Conservation (phyloP, 2,888 invertebrate genomes). For the Agrochola macilenta region DNA sequence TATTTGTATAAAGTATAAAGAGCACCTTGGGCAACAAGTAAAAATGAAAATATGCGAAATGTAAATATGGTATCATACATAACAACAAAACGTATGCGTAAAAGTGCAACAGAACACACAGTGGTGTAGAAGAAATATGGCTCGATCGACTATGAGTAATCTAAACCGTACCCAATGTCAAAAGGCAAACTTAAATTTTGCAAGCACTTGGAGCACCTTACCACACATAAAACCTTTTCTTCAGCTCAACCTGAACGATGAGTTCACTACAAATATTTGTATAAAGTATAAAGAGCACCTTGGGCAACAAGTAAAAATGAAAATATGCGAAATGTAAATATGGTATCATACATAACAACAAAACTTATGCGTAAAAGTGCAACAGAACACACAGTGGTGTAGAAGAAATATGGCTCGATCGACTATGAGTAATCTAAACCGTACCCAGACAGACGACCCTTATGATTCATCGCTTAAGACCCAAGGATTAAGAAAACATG, state of each 20-base stretch:
- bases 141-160: conserved; percentile 72
- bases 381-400: conserved; percentile 40
- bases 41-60: conserved; percentile 54
- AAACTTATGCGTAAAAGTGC: conserved; percentile 29
- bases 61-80: conserved; percentile 37
- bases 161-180: conserved; percentile 67
- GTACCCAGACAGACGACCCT: conserved; percentile 68
- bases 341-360: conserved; percentile 17
- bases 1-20: conserved; percentile 46
- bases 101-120: conserved; percentile 45
- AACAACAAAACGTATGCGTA: conserved; percentile 8
- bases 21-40: conserved; percentile 40
- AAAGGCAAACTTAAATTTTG: too few species aligned
- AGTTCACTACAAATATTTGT: conserved; percentile 55
- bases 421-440: conserved; percentile 73
- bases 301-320: conserved; percentile 43
- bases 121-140: conserved; percentile 45
- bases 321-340: conserved; percentile 53
- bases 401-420: conserved; percentile 58
- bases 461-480: conserved; percentile 65
- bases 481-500: conserved; percentile 58
- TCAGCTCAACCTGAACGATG: conserved; percentile 44
- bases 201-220: too few species aligned
- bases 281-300: conserved; percentile 45
- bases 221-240: conserved; percentile 21